Base-by-base conservation (phyloP, 2,113 vertebrate species). In the Pelecanoides urinatrix region DNA sequence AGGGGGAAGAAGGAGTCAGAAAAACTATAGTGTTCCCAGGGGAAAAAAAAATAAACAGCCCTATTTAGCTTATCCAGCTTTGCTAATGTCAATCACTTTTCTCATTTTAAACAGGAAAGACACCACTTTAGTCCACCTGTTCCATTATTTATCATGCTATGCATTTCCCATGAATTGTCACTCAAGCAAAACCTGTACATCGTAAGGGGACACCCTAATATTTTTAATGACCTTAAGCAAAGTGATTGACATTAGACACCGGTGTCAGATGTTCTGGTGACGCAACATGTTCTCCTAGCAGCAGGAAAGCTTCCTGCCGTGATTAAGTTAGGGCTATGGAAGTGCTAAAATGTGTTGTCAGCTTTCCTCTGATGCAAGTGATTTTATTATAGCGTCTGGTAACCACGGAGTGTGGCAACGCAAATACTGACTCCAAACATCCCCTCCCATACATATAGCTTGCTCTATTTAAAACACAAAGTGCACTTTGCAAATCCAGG, bases 361-460 rank as follows among this genome's bases (percentile, higher is more conserved):
- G 98, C 98, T 98, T 99, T 98, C 98, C 98, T 99, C 98, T 99
- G 99, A 99, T 98, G 99, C 99, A 99, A 98, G 98, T 93, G 96
- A 97, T 98, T 98, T 98, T 98, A 98, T 99, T 99, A 99, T 99
- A 98, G 99, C 97, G 98, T 98, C 98, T 98, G 98, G 98, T 98
- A 98, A 98, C 99, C 98, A 97, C 75, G 97, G 98, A 94, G 95
- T 98, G 98, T 98, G 98, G 98, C 98, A 98, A 99, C 97, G 97
- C 98, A 98, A 98, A 98, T 97, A 98, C 97, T 97, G 96, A 90
- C 98, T 99, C 98, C 98, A 98, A 98, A 98, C 98, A 98, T 83
- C 97, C 96, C 92, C 92, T 90, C 90, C 96, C 71, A 52, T 85
- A 70, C 84, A 88, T 96, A 96, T 53, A 97, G 95, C 85, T 91